Conservation (phyloP, 2,888 invertebrate species). For the Melanotus villosus region DNA sequence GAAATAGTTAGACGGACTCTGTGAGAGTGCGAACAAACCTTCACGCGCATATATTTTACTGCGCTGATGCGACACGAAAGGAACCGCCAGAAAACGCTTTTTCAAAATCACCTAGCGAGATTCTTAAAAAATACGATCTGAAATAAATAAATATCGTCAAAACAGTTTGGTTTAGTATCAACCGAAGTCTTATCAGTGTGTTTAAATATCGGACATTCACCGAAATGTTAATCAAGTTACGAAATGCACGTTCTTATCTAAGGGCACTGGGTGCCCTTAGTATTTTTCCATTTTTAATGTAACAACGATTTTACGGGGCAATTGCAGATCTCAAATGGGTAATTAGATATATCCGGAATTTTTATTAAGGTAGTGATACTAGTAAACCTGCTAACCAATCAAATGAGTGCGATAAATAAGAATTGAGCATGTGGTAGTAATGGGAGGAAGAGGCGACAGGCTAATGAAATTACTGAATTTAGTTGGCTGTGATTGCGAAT, state of each 20-base stretch:
- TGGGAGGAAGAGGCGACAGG: too few species aligned
- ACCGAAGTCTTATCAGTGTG: background rate
- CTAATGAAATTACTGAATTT: too few species aligned
- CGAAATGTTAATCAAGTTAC: too few species aligned
- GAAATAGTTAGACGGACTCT: constrained; percentile 36
- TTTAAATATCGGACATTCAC: background rate
- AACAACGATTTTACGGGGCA: background rate
- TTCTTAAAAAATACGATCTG: background rate
- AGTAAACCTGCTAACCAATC: constrained; percentile 17
- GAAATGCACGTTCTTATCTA: too few species aligned
- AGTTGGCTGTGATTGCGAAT: too few species aligned
- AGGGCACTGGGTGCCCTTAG: too few species aligned
- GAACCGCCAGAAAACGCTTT: background rate
- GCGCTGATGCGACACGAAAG: constrained; percentile 42
- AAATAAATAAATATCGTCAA: too few species aligned
- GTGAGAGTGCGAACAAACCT: constrained; percentile 18
- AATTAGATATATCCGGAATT: constrained; percentile 38
- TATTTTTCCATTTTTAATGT: background rate
- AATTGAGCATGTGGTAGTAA: too few species aligned
- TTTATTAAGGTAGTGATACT: constrained; percentile 29
- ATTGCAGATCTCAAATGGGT: constrained; percentile 32
- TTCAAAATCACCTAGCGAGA: background rate
- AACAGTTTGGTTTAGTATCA: background rate
- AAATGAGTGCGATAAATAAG: too few species aligned
- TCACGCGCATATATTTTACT: constrained; percentile 44